Percentiles rank a stretch among this genome's conserved stretches.
These are phyloP conservation scores for Zootoca vivipara DNA, from an alignment of 2,113 vertebrate species.

Conservation along the genomic window DNA sequence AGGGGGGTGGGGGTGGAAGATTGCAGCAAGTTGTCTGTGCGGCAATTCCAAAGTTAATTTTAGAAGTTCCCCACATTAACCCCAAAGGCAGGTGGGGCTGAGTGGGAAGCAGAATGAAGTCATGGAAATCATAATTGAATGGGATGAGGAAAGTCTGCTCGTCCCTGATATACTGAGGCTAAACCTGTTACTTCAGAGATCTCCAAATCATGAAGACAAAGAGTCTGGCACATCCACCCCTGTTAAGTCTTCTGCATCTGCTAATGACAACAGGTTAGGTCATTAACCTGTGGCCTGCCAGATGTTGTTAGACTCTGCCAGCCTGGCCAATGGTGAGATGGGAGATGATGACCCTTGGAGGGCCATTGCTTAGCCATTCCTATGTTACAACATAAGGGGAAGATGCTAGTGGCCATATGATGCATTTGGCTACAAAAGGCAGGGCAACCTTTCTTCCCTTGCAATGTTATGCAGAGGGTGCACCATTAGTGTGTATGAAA, in stretches of 20 bases:
- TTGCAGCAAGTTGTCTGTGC: background rate
- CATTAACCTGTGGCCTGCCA: no score
- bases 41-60: background rate
- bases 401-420: no score
- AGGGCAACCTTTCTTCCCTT: background rate
- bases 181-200: background rate
- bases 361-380: no score
- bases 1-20: background rate
- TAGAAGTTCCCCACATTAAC: background rate
- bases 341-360: no score
- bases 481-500: no score
- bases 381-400: no score
- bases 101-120: background rate
- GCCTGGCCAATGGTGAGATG: no score
- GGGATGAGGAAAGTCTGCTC: background rate
- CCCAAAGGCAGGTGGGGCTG: background rate
- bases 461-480: background rate
- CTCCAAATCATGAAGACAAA: background rate
- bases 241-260: background rate
- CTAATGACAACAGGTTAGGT: no score
- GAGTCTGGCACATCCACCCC: no score
- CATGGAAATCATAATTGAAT: background rate
- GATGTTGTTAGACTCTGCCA: no score
- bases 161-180: background rate
- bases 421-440: no score